phyloP scores from a whole-genome alignment of 2,113 vertebrate species.

The Stigmatopora argus region DNA sequence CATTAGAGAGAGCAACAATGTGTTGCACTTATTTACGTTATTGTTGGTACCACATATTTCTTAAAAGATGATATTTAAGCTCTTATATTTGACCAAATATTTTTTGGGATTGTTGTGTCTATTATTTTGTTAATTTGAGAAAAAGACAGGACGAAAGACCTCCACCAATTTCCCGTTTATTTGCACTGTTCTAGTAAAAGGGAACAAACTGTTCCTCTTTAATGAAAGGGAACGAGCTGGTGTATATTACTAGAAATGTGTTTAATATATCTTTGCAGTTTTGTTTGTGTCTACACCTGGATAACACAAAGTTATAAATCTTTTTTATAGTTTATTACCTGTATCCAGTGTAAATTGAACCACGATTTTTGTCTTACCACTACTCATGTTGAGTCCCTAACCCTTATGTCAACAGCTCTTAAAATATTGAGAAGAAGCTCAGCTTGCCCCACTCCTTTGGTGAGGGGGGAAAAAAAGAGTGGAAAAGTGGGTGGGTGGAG shows the following conservation, averaged over 20 bases:
- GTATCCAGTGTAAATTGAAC: background rate
- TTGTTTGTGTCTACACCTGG: background rate
- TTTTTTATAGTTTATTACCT: background rate
- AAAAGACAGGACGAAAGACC: no score
- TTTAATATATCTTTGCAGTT: background rate
- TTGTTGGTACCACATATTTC: no score
- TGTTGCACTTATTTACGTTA: no score
- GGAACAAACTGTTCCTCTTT: no score
- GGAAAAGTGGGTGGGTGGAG: background rate
- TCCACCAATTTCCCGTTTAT: no score
- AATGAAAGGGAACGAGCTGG: no score
- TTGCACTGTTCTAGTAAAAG: no score
- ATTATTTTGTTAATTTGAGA: no score
- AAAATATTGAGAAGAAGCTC: conserved; percentile 65
- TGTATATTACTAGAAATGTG: no score
- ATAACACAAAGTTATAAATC: background rate
- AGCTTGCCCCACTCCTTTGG: conserved; percentile 52
- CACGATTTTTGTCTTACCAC: background rate
- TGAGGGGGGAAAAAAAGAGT: conserved; percentile 14
- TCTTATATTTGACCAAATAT: no score
- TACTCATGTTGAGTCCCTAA: background rate
- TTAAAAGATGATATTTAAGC: no score
- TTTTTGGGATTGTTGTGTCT: no score
- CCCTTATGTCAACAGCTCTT: background rate
- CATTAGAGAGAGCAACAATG: background rate